These are phyloP conservation scores for Microcebus ravelobensis DNA, from an alignment of 2,113 vertebrate genomes.

Conservation along the genomic window DNA sequence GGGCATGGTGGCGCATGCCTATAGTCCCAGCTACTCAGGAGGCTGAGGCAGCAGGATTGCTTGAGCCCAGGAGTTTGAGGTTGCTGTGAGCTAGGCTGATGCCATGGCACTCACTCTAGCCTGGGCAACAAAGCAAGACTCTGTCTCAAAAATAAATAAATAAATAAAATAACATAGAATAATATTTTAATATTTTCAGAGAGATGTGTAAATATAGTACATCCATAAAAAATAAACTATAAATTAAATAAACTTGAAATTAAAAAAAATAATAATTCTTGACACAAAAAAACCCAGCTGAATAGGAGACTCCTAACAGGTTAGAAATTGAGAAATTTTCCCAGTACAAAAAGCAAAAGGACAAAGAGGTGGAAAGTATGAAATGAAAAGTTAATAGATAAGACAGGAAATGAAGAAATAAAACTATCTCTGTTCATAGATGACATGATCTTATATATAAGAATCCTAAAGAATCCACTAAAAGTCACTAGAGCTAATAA, in stretches of 20 bases:
- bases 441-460: constrained; percentile 38
- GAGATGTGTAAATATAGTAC: background rate
- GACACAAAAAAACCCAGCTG: constrained; percentile 2
- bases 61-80: too few species aligned
- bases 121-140: too few species aligned
- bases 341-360: constrained; percentile 29
- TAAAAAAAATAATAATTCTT: constrained; percentile 19
- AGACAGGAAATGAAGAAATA: constrained; percentile 48
- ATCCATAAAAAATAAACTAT: background rate
- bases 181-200: background rate
- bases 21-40: too few species aligned
- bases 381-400: constrained; percentile 32
- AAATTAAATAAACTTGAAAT: background rate
- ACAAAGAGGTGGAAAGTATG: constrained; percentile 7
- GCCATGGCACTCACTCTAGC: too few species aligned
- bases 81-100: too few species aligned
- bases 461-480: background rate
- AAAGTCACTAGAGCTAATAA: constrained; percentile 32
- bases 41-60: too few species aligned
- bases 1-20: too few species aligned
- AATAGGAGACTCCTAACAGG: background rate
- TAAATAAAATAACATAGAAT: background rate
- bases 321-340: constrained; percentile 42
- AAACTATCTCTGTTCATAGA: background rate
- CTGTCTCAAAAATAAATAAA: too few species aligned